Base-by-base conservation (phyloP, 2,888 invertebrate genomes). In the Himalopsyche japonica region DNA sequence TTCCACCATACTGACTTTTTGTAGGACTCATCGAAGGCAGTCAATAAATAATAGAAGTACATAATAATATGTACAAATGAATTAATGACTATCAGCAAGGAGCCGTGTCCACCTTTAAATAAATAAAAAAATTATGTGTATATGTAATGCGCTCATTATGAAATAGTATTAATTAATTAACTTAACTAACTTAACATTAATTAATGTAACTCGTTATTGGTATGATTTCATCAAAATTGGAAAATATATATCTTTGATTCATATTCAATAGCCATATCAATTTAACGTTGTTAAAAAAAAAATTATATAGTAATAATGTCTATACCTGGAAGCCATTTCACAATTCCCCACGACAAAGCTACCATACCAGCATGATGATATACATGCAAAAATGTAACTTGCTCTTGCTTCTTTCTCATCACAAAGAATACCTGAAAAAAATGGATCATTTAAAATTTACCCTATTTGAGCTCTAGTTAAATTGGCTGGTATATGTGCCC, bases 321-420 rank as follows among this genome's bases (percentile, higher is more conserved):
- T 64, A 80, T 89, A 93, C 93, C 94, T 89, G 95, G 93, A 64
- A 95, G 89, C 91, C 94, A 96, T 90, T 95, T 96, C 0, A 94
- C 92, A 0, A 93, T 92, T 10, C 91, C 90, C 97, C 95, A 98
- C 85, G 93, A 92, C 57, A 93, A 93, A 48, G 93, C 89, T 64
- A 93, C 94, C 96, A 94, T 94, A 81, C 94, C 94, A 37, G 94
- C 93, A 89, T 98, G 97, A 89, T 98, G 97, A 89, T 97, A 97
- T 6, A 97, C 94, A 89, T 98, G 97, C 37, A 98, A 93, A 88
- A 97, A 97, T 2, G 96, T 93, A 20, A 97, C 93, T 91, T 98
- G 97, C 85, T 94, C 94, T 87, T 95, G 93, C 89, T 96, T 97
- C 90, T 97, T 97, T 82, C 97, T 92, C 87, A 97, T 90, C n/a